Base-by-base conservation (phyloP, 1,140 invertebrate genomes). In the Aphidius gifuensis region DNA sequence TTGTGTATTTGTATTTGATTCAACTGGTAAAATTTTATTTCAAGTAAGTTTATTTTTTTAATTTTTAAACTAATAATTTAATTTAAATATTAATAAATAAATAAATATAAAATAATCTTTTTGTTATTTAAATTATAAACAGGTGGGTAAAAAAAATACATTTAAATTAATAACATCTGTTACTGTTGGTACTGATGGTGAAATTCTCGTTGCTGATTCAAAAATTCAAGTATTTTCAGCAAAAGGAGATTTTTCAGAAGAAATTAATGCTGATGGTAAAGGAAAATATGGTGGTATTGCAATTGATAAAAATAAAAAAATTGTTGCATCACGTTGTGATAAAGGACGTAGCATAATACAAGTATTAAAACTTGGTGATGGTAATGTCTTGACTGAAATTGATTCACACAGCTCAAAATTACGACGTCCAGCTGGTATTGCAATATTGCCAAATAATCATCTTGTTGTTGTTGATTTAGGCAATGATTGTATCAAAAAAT, bases 381-480 rank as follows among this genome's bases (percentile, higher is more conserved):
- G 88, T 39, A 81, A 83, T 56, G 70, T 91, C 11, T 82, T 91
- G 67, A 90, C 92, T 64, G 85, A 85, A 64, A 90, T 94, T 58
- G 92, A 95, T 82, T 92, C 92, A 60, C 83, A 88, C 66, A 89
- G 87, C 62, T 87, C 87, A 43, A 89, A 89, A 77, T 81, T 95
- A 61, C 89, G 92, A 70, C 82, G 93, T 50, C 92, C 93, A 3
- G 89, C 88, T 67, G 92, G 92, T 43, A 77, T 96, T 38, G 86
- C 90, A 5, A 82, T 90, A 48, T 85, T 89, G 64, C 82, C 84
- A 8, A 83, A 88, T 71, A 83, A 86, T 64, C 85, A 90, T 72
- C 85, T 90, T n/a, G 83, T 92, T 68, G 88, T 95, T n/a, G 90
- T 92, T 32, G 94, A 96, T 79, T 82, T 96, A 11, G 93, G 92